Evolutionary conservation across 2,888 invertebrate genomes (phyloP).

Genomic region (Vanessa cardui): DNA sequence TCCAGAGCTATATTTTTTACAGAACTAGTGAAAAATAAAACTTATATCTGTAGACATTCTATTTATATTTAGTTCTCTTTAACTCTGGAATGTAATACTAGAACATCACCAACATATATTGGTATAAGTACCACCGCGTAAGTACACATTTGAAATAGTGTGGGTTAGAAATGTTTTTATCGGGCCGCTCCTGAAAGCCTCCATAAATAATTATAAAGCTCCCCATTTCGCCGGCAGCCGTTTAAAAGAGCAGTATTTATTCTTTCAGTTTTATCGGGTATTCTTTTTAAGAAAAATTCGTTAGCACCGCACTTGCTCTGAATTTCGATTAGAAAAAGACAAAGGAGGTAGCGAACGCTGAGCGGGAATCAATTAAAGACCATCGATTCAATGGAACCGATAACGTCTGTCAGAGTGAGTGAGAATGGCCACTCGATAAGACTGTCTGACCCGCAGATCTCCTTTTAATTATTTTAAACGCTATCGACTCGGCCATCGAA

Average conservation of each 20-base stretch:
- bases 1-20: too few relatives aligned
- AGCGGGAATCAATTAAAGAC: slow-evolving; percentile 79
- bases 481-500: slow-evolving; percentile 3
- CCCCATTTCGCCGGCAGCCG: slow-evolving; percentile 43
- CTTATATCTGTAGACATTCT: too few relatives aligned
- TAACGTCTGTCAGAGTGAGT: slow-evolving; percentile 54
- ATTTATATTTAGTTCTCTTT: neutral
- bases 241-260: slow-evolving; percentile 63
- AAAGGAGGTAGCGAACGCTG: slow-evolving; percentile 65
- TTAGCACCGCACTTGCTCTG: slow-evolving; percentile 58
- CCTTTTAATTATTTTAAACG: slow-evolving; percentile 48
- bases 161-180: slow-evolving; percentile 30
- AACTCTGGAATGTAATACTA: neutral
- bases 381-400: slow-evolving; percentile 70
- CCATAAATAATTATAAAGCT: slow-evolving; percentile 45
- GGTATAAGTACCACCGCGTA: neutral
- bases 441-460: slow-evolving; percentile 54
- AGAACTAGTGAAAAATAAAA: too few relatives aligned
- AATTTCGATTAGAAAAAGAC: slow-evolving; percentile 77
- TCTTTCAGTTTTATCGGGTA: slow-evolving; percentile 44
- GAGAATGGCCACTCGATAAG: slow-evolving; percentile 58
- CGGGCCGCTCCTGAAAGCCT: slow-evolving; percentile 30
- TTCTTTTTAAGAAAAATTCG: slow-evolving; percentile 69
- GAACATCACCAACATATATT: slow-evolving; percentile 4
- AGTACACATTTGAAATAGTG: slow-evolving; percentile 34